Evolutionary conservation across 2,797 vertebrate genomes (phyloP), one percentile per base, ranked within the genome.

Genomic region (Lacerta viridis): DNA sequence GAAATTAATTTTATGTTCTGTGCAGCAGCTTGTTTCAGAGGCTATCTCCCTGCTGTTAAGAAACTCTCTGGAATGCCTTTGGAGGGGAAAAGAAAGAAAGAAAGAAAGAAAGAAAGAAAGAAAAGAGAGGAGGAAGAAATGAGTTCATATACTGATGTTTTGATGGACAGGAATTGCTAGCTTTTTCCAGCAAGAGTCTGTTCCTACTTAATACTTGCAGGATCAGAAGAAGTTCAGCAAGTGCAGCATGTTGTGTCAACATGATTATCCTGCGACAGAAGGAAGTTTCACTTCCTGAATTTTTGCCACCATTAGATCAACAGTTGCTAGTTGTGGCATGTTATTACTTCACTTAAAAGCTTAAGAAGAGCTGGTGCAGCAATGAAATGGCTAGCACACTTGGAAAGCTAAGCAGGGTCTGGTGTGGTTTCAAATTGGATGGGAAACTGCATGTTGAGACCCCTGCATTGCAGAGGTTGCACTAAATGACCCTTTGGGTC

Each of bases 1-100:
- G 8, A 0, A 64, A 79, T 68, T 78, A 80, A 88, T 78, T 6
- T 88, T 90, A 85, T 88, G 61, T 92, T 85, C 87, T 90, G 33
- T 80, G 4, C 10, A 3, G 18, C 61, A 91, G n/a, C n/a, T 33
- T 2, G 1, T 80, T 85, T 75, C 4, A 3, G 81, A 86, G 77
- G 1, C 11, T 3, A n/a, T 27, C 39, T 72, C 66, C 74, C 29
- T 69, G 11, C 61, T 68, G 79, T 39, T 76, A 89, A 61, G 41
- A 64, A 68, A 86, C 18, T 41, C 59, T 6, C 46, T 7, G 17
- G 4, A 43, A 81, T 15, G 39, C 71, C 46, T 41, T 3, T 41
- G 50, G 23, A 43, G n/a, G 36, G 36, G 36, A 1, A 39, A 17
- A 39, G n/a, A 6, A 36, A 39, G 17, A 11, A 6, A 20, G 6